Percentiles rank a stretch among this genome's conserved stretches.
Conservation (phyloP, 1,140 invertebrate genomes). For the Vanessa atalanta region DNA sequence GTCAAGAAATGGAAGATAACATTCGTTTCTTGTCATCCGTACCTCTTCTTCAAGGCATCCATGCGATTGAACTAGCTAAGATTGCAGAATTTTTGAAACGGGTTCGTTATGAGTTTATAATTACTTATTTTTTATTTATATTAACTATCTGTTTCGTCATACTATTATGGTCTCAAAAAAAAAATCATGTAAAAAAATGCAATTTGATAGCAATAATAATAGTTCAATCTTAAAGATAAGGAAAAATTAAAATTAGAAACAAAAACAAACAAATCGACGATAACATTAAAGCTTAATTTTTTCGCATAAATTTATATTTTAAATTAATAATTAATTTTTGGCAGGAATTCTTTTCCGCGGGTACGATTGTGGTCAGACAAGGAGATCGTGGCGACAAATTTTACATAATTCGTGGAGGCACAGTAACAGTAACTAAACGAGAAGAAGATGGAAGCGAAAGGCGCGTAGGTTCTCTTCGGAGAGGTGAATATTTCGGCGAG, state of each 20-base stretch:
- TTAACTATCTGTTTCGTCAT: too few relatives aligned
- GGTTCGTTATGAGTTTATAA: constrained; percentile 77
- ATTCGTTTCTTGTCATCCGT: constrained; percentile 92
- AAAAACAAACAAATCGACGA: too few relatives aligned
- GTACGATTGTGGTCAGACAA: constrained; percentile 94
- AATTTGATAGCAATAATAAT: too few relatives aligned
- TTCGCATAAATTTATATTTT: too few relatives aligned
- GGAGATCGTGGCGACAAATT: constrained; percentile 97
- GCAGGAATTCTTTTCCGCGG: constrained; percentile 91
- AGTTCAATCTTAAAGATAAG: too few relatives aligned
- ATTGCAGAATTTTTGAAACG: constrained; percentile 95
- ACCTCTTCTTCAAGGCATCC: constrained; percentile 90
- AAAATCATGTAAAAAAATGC: too few relatives aligned
- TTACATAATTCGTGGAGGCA: constrained; percentile 96
- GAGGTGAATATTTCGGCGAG: constrained; percentile 90
- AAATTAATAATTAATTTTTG: too few relatives aligned
- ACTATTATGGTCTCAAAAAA: too few relatives aligned
- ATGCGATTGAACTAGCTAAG: constrained; percentile 90
- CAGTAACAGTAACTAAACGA: constrained; percentile 88
- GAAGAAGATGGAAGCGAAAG: constrained; percentile 82
- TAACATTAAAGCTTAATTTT: background rate
- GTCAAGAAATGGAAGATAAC: constrained; percentile 90
- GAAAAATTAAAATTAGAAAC: too few relatives aligned
- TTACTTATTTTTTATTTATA: background rate
- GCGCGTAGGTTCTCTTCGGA: constrained; percentile 83